Base-by-base conservation (phyloP, 2,888 invertebrate species). In the Cyclophora punctaria region DNA sequence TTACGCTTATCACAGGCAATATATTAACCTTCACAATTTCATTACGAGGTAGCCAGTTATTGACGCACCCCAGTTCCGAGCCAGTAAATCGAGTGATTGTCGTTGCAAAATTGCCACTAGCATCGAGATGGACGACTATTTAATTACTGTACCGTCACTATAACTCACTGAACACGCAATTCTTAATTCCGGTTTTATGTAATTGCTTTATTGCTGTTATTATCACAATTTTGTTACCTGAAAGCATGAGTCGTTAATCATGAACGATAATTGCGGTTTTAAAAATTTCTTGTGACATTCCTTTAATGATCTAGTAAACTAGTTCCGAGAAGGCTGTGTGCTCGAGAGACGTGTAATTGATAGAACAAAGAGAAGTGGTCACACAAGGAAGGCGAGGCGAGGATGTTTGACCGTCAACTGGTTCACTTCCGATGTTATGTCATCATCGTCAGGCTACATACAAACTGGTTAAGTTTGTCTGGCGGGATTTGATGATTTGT, bases 381-480 rank as follows among this genome's bases (percentile, higher is more conserved):
- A 51, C 34, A 43, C 55, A 48, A 37, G 37, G 37, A 37, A 37
- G 37, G 37, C 37, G 5, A 37, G 5, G 56, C 64, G 67, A 69
- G 71, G 71, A 71, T 76, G 72, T 73, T 74, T 69, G 60, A 62
- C 61, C 59, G 63, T 67, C 67, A 64, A 69, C 64, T 67, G 57
- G 60, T 58, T 67, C 63, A 68, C 74, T 77, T 73, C 74, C 67
- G 65, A 74, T 72, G 66, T 63, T 63, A 66, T 65, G 64, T 68
- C 59, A 66, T 49, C 51, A 56, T 53, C 48, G 42, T 51, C 42
- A 59, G 62, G 53, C 48, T 59, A 61, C 64, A 71, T 64, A 69
- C 51, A 67, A 72, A 73, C 67, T 66, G 63, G 73, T 67, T 57
- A 57, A 50, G 58, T 59, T 63, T 58, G 71, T 80, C 83, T 83